These are phyloP conservation scores for Hydrochoerus hydrochaeris DNA, from an alignment of 2,113 vertebrate genomes.

Conservation along the genomic window DNA sequence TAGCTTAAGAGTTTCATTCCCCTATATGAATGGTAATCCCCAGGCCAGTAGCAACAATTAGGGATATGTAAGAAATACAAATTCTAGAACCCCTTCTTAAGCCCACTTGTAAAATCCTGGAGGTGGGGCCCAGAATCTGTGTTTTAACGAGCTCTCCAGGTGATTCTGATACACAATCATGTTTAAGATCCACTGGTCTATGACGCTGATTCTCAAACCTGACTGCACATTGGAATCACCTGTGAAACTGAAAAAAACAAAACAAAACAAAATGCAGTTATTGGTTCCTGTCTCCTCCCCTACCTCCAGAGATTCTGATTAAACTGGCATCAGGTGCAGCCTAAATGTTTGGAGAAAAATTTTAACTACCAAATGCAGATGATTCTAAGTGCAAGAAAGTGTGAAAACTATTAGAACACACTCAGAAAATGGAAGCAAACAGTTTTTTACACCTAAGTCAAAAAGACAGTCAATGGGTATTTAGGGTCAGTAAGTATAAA, in stretches of 20 bases:
- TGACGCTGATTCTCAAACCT: not conserved
- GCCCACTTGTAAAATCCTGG: not conserved
- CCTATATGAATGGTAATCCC: not conserved
- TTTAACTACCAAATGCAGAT: not conserved
- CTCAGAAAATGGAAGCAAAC: not conserved
- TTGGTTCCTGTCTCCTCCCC: not conserved
- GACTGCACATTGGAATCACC: not conserved
- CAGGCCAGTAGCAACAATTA: not conserved
- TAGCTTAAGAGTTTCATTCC: too few species aligned
- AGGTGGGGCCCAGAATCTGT: not conserved
- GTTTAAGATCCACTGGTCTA: not conserved
- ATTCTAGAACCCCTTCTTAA: not conserved
- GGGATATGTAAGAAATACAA: not conserved
- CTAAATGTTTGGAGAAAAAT: not conserved
- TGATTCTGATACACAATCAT: not conserved
- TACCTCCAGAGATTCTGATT: not conserved
- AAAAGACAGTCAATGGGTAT: not conserved
- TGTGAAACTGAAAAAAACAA: not conserved
- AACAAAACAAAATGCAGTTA: not conserved
- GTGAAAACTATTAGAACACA: not conserved
- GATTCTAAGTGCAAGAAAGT: not conserved
- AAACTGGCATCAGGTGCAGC: constrained; percentile 5
- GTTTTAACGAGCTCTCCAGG: not conserved
- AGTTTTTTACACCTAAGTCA: not conserved
- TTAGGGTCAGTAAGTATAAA: not conserved